Evolutionary conservation across 2,888 invertebrate species (phyloP).

Genomic region (Drosophila prostipennis): DNA sequence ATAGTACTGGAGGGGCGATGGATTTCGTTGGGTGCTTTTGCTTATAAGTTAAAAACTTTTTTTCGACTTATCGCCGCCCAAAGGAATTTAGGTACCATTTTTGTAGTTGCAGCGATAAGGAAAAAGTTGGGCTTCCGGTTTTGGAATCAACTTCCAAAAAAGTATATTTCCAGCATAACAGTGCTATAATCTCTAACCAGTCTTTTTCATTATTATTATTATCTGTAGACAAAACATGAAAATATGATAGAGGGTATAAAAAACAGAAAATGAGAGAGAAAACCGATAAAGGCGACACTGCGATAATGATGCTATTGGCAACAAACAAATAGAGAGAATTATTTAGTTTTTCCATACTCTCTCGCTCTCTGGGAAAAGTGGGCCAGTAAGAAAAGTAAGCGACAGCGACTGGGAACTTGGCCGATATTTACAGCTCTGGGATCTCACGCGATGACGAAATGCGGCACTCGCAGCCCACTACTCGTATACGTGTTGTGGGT

Average conservation of each 20-base stretch:
- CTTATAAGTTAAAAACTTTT: not conserved
- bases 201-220: slow-evolving; percentile 2
- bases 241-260: not conserved
- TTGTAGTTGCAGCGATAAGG: slow-evolving; percentile 7
- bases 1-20: slow-evolving; percentile 3
- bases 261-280: slow-evolving; percentile 8
- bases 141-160: not conserved
- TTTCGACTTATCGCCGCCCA: not conserved
- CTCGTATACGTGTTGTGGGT: slow-evolving; percentile 21
- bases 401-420: slow-evolving; percentile 34
- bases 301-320: slow-evolving; percentile 28
- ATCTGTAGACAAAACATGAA: slow-evolving; percentile 14
- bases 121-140: slow-evolving; percentile 8
- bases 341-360: not conserved
- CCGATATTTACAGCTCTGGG: slow-evolving; percentile 59
- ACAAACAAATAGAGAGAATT: slow-evolving; percentile 35
- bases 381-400: slow-evolving; percentile 23
- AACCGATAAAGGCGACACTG: slow-evolving; percentile 29
- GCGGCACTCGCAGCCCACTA: slow-evolving; percentile 30
- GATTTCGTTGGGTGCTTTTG: not conserved
- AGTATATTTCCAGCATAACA: not conserved
- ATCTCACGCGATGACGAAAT: slow-evolving; percentile 69
- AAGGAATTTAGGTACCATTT: not conserved
- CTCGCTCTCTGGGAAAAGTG: slow-evolving; percentile 44
- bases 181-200: not conserved